These are phyloP conservation scores for Halictus ligatus DNA, from an alignment of 2,888 invertebrate genomes.

Conservation along the genomic window DNA sequence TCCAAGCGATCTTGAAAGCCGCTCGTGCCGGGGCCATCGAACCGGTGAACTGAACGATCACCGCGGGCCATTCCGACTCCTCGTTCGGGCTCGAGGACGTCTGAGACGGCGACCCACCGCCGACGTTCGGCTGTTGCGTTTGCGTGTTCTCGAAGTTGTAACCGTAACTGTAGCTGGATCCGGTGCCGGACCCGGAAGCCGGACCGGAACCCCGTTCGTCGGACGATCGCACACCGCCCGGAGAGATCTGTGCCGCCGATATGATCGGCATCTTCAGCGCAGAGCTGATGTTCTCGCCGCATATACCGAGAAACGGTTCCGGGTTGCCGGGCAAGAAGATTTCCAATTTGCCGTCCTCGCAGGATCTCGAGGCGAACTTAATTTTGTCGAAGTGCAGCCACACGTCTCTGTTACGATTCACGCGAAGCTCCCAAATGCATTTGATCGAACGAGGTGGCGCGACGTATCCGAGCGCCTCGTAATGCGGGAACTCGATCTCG, in stretches of 20 bases:
- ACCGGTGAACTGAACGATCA: conserved; percentile 90
- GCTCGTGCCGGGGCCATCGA: conserved; percentile 92
- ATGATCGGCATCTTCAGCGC: conserved; percentile 92
- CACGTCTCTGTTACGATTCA: conserved; percentile 93
- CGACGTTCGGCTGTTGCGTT: conserved; percentile 17
- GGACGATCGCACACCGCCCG: conserved; percentile 7
- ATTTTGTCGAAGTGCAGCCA: conserved; percentile 95
- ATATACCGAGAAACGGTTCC: conserved; percentile 92
- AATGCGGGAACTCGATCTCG: conserved; percentile 94
- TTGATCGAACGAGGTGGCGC: conserved; percentile 85
- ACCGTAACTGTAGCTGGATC: background rate
- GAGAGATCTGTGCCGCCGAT: conserved; percentile 90
- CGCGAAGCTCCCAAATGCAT: conserved; percentile 93
- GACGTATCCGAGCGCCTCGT: conserved; percentile 89
- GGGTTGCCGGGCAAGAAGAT: conserved; percentile 90
- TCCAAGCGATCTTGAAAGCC: conserved; percentile 95
- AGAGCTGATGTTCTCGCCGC: conserved; percentile 93
- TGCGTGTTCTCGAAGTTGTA: conserved; percentile 1
- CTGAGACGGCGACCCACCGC: conserved; percentile 79
- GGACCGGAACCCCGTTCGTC: background rate
- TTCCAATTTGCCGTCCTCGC: conserved; percentile 94
- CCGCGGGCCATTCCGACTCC: conserved; percentile 85
- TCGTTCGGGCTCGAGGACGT: conserved; percentile 13
- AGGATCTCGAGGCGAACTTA: conserved; percentile 93
- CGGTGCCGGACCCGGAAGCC: background rate